Evolutionary conservation across 2,888 invertebrate species (phyloP).

Genomic region (Megaustenia siamemsis): DNA sequence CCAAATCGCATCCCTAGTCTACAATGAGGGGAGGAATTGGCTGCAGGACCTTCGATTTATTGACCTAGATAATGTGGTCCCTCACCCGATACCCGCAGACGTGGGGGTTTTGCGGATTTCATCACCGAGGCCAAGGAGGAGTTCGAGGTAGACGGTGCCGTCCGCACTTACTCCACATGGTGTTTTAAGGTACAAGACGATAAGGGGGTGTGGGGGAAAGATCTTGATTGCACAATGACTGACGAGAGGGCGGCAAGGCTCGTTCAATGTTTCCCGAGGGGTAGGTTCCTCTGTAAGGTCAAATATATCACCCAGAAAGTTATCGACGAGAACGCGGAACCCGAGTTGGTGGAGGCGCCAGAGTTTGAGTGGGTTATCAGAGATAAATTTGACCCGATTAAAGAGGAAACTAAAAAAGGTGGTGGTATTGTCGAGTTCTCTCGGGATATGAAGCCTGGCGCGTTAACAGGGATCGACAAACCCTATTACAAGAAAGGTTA

Average conservation of each 20-base stretch:
- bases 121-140: neutral
- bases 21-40: too few relatives aligned
- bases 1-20: too few relatives aligned
- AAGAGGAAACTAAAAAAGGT: neutral
- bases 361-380: neutral
- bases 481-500: neutral
- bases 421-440: conserved; percentile 3
- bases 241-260: conserved; percentile 20
- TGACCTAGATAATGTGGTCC: conserved; percentile 5
- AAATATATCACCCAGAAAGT: neutral
- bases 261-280: neutral
- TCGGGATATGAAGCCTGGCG: conserved; percentile 11
- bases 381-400: neutral
- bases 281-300: neutral
- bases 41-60: neutral
- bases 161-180: neutral
- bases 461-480: conserved; percentile 12
- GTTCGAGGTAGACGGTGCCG: neutral
- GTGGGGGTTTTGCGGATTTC: neutral
- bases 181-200: neutral
- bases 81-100: neutral
- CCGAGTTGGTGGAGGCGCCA: neutral
- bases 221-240: neutral
- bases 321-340: neutral
- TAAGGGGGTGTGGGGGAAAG: too few relatives aligned